phyloP scores from a whole-genome alignment of 1,140 invertebrate genomes.

The Bursaphelenchus mucronatus region DNA sequence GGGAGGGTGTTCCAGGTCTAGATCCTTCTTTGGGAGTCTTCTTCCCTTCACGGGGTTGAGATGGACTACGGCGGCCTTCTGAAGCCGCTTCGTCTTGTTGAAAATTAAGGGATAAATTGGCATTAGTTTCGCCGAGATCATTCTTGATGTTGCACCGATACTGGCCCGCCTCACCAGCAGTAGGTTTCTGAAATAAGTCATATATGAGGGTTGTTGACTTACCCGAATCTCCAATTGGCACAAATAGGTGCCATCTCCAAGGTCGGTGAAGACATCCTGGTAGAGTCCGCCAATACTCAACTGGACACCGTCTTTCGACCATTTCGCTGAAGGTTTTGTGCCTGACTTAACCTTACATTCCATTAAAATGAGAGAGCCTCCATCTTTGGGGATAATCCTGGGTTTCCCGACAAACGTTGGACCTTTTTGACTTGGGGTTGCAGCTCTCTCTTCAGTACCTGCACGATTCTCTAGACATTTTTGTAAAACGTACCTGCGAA shows the following conservation, averaged over 20 bases:
- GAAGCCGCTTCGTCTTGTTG: slow-evolving; percentile 72
- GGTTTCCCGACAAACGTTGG: slow-evolving; percentile 94
- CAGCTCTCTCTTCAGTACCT: slow-evolving; percentile 72
- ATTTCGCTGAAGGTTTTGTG: slow-evolving; percentile 79
- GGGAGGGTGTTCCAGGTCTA: slow-evolving; percentile 51
- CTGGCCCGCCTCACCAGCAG: slow-evolving; percentile 85
- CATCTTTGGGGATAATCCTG: slow-evolving; percentile 92
- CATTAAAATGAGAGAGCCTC: slow-evolving; percentile 83
- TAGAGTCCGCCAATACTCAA: slow-evolving; percentile 78
- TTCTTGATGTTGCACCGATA: slow-evolving; percentile 99
- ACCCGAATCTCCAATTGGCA: slow-evolving; percentile 80
- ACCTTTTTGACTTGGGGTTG: slow-evolving; percentile 71
- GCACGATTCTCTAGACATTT: slow-evolving; percentile 42
- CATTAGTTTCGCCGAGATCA: slow-evolving; percentile 82
- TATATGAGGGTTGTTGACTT: slow-evolving; percentile 31
- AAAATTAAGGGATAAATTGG: slow-evolving; percentile 91
- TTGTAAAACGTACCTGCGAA: slow-evolving; percentile 79
- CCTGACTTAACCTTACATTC: slow-evolving; percentile 88
- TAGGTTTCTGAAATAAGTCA: slow-evolving; percentile 71
- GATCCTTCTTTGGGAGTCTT: slow-evolving; percentile 32
- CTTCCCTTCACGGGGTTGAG: slow-evolving; percentile 15
- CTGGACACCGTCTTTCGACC: slow-evolving; percentile 73
- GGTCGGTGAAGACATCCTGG: slow-evolving; percentile 78
- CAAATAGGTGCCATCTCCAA: slow-evolving; percentile 80
- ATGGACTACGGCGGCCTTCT: slow-evolving; percentile 20